Percentiles rank a stretch among this genome's conserved stretches.
These are phyloP conservation scores for Caenorhabditis briggsae DNA, from an alignment of 1,140 invertebrate genomes.

Conservation along the genomic window DNA sequence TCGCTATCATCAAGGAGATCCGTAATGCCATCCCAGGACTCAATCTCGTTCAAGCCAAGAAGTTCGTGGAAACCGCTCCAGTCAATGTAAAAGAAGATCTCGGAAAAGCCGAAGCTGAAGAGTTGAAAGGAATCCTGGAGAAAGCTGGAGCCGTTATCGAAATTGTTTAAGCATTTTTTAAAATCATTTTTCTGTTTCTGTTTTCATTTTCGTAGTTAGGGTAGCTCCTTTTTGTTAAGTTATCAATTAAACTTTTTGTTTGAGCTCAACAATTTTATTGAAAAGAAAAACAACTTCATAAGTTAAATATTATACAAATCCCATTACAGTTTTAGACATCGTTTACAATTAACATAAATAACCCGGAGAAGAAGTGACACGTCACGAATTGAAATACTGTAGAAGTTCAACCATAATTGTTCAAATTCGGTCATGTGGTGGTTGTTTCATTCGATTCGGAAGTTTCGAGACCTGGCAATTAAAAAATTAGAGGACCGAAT, in stretches of 20 bases:
- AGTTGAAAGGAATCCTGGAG: slow-evolving; percentile 86
- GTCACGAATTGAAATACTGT: not conserved
- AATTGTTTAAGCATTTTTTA: slow-evolving; percentile 83
- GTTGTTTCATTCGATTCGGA: slow-evolving; percentile 18
- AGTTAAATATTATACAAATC: not conserved
- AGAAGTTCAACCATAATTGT: not conserved
- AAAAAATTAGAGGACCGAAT: not conserved
- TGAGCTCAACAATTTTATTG: not conserved
- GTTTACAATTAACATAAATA: not conserved
- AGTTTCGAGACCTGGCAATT: slow-evolving; percentile 20
- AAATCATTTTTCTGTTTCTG: not conserved
- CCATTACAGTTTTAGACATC: not conserved
- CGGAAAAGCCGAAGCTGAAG: slow-evolving; percentile 93
- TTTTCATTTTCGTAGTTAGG: slow-evolving; percentile 23
- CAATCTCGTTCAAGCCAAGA: slow-evolving; percentile 98
- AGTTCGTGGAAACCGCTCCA: slow-evolving; percentile 95
- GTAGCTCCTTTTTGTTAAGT: slow-evolving; percentile 38
- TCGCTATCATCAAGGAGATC: slow-evolving; percentile 94
- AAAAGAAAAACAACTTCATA: not conserved
- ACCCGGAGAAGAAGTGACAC: slow-evolving; percentile 7
- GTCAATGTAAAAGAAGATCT: slow-evolving; percentile 89
- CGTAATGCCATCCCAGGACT: slow-evolving; percentile 90
- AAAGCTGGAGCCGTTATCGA: slow-evolving; percentile 89
- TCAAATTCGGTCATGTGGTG: not conserved
- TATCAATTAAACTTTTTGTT: not conserved